These are phyloP conservation scores for Meteorus cinctellus DNA, from an alignment of 2,888 invertebrate genomes.

Conservation along the genomic window DNA sequence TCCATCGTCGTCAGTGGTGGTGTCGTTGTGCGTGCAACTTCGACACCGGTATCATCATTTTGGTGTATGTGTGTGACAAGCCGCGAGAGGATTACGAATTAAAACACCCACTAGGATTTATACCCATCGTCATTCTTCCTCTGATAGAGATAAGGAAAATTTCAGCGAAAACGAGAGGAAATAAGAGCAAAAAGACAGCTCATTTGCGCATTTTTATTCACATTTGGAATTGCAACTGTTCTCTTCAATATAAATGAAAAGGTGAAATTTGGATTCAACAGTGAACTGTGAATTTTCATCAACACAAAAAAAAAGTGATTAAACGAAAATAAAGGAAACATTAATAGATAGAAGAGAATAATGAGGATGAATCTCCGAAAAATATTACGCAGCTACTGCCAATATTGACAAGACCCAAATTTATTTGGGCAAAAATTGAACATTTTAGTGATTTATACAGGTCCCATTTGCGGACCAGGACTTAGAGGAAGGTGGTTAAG, in stretches of 20 bases:
- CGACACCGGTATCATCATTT: slow-evolving; percentile 38
- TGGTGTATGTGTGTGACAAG: slow-evolving; percentile 27
- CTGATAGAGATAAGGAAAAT: too few species aligned
- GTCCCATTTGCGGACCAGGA: slow-evolving; percentile 34
- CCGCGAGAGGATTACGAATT: slow-evolving; percentile 34
- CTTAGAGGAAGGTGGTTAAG: slow-evolving; percentile 26
- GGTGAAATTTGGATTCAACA: not conserved
- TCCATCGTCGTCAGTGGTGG: slow-evolving; percentile 22
- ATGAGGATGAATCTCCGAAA: slow-evolving; percentile 45
- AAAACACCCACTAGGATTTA: slow-evolving; percentile 39
- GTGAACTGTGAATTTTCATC: not conserved
- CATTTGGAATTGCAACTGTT: not conserved
- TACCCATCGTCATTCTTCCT: not conserved
- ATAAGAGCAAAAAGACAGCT: slow-evolving; percentile 12
- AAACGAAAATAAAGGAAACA: slow-evolving; percentile 7
- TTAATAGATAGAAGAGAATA: slow-evolving; percentile 4
- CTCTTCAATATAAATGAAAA: not conserved
- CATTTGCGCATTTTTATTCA: not conserved
- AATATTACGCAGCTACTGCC: slow-evolving; percentile 40
- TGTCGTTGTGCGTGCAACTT: slow-evolving; percentile 35
- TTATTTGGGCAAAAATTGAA: slow-evolving; percentile 6
- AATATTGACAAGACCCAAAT: slow-evolving; percentile 40
- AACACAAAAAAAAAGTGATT: not conserved
- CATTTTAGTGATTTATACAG: slow-evolving; percentile 36
- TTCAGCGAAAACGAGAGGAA: not conserved